These are phyloP conservation scores for Drosophila elegans DNA, from an alignment of 1,140 invertebrate genomes.

Conservation along the genomic window DNA sequence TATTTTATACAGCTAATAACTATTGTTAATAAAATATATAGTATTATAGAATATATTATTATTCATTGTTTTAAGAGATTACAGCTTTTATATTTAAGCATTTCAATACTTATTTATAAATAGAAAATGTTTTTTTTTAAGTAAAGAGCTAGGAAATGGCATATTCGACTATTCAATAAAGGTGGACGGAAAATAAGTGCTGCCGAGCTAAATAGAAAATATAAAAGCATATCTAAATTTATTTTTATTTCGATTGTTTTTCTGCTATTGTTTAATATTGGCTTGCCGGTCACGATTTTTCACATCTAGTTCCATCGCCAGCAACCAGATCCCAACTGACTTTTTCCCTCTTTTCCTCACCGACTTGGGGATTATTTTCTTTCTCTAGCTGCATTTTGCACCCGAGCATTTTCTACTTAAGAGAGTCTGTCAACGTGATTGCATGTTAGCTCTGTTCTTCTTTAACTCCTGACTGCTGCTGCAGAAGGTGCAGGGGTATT, in stretches of 20 bases:
- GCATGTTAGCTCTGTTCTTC: slow-evolving; percentile 59
- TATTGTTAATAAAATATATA: no score
- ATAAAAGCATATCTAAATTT: no score
- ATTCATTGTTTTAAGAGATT: no score
- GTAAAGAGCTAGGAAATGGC: no score
- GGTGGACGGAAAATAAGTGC: no score
- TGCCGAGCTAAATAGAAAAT: no score
- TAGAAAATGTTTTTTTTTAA: no score
- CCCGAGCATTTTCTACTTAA: slow-evolving; percentile 73
- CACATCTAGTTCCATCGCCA: slow-evolving; percentile 6
- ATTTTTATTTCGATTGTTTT: background rate
- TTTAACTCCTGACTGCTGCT: slow-evolving; percentile 18
- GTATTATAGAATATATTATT: no score
- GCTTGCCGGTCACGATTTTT: background rate
- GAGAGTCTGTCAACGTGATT: slow-evolving; percentile 80
- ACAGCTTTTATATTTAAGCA: no score
- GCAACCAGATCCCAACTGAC: background rate
- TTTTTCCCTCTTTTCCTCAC: background rate
- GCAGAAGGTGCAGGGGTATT: slow-evolving; percentile 8
- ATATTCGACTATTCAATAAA: background rate
- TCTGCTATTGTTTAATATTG: background rate
- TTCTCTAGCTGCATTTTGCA: slow-evolving; percentile 66
- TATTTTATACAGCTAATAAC: no score
- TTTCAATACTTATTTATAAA: no score
- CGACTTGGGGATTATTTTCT: slow-evolving; percentile 67